Conservation (phyloP, 2,888 invertebrate genomes). For the Tipula lateralis region DNA sequence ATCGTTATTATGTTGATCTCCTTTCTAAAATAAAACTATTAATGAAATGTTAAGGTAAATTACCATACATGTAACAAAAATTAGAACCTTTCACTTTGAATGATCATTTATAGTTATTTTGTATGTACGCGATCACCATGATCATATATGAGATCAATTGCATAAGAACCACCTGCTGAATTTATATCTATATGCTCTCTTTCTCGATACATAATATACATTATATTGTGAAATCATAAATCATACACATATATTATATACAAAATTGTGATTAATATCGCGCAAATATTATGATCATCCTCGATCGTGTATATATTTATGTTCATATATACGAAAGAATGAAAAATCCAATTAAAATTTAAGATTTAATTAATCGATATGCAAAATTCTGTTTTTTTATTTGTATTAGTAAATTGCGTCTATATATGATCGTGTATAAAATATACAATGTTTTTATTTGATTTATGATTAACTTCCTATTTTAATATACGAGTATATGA, state of each 20-base stretch:
- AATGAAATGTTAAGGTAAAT: background rate
- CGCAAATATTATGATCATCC: conserved; percentile 26
- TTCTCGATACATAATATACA: background rate
- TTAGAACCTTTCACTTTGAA: conserved; percentile 11
- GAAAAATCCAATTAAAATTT: conserved; percentile 12
- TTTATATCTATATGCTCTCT: background rate
- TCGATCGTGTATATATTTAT: conserved; percentile 2
- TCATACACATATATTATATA: no score
- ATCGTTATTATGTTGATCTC: background rate
- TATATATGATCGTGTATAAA: background rate
- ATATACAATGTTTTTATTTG: background rate
- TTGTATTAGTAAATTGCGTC: background rate
- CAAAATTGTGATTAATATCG: conserved; percentile 13
- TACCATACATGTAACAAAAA: background rate
- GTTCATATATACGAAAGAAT: background rate
- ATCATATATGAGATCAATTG: background rate
- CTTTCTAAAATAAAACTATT: background rate
- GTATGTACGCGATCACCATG: background rate
- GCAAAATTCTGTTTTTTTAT: conserved; percentile 11
- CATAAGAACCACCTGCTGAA: background rate
- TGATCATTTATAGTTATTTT: background rate
- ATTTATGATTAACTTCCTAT: background rate
- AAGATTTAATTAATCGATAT: conserved; percentile 29
- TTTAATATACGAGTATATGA: background rate
- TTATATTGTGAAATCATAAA: background rate